Conservation (phyloP, 2,797 vertebrate genomes). For the Microctenopoma lineatum region DNA sequence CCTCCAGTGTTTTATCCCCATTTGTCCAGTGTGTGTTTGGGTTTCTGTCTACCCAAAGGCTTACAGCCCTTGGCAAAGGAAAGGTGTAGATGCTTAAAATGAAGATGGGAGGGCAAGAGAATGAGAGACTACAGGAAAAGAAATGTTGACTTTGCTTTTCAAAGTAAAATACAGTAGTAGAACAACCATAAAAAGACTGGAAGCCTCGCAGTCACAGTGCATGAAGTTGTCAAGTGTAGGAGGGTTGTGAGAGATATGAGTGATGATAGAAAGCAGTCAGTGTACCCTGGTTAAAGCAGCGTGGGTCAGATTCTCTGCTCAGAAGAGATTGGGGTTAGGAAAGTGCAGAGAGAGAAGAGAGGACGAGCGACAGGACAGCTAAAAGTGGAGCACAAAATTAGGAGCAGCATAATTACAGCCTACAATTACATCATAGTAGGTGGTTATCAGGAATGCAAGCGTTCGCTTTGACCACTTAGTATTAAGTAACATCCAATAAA, state of each 20-base stretch:
- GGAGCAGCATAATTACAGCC: slow-evolving; percentile 12
- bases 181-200: slow-evolving; percentile 11
- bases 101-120: slow-evolving; percentile 51
- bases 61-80: slow-evolving; percentile 80
- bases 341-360: slow-evolving; percentile 49
- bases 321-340: slow-evolving; percentile 45
- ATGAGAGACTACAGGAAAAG: slow-evolving; percentile 34
- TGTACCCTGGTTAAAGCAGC: slow-evolving; percentile 54
- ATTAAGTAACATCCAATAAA: slow-evolving; percentile 11
- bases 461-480: slow-evolving; percentile 14
- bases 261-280: slow-evolving; percentile 40
- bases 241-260: slow-evolving; percentile 33
- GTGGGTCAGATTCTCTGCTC: slow-evolving; percentile 41
- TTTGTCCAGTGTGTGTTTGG: slow-evolving; percentile 29
- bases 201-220: slow-evolving; percentile 25
- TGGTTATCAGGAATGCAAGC: slow-evolving; percentile 41
- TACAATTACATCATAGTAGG: slow-evolving; percentile 1
- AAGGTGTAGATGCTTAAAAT: slow-evolving; percentile 60
- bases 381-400: slow-evolving; percentile 49
- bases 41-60: slow-evolving; percentile 57
- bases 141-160: slow-evolving; percentile 23
- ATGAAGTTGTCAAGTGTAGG: slow-evolving; percentile 31
- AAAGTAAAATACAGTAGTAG: slow-evolving; percentile 27
- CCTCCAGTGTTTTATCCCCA: slow-evolving; percentile 23
- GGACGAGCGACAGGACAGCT: slow-evolving; percentile 3